A percentile compares a stretch with the other conserved stretches of the same genome.
Conservation (phyloP, 2,888 invertebrate genomes). For the Malthinus flaveolus region DNA sequence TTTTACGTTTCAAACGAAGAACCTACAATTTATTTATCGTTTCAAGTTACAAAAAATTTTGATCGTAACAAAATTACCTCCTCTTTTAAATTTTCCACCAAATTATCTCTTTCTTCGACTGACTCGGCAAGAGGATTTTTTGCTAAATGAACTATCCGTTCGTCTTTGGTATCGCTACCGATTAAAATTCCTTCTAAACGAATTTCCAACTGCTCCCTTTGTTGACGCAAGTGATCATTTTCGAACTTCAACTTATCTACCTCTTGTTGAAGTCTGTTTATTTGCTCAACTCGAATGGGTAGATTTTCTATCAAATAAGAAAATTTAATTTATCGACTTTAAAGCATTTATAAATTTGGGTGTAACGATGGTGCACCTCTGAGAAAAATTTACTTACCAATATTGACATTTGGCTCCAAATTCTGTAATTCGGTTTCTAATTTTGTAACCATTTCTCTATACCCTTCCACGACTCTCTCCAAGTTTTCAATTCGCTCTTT, state of each 20-base stretch:
- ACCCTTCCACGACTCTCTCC: constrained; percentile 73
- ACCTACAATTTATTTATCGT: constrained; percentile 38
- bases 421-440: constrained; percentile 65
- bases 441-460: constrained; percentile 70
- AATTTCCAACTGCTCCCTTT: constrained; percentile 65
- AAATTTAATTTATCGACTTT: neutral
- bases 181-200: constrained; percentile 63
- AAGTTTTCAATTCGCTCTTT: constrained; percentile 70
- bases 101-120: constrained; percentile 65
- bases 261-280: constrained; percentile 61
- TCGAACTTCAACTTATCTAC: constrained; percentile 58
- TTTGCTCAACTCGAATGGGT: constrained; percentile 57
- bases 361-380: neutral
- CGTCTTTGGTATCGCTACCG: constrained; percentile 50
- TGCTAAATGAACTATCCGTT: constrained; percentile 63
- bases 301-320: constrained; percentile 36
- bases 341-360: neutral
- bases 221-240: constrained; percentile 55
- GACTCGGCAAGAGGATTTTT: constrained; percentile 76
- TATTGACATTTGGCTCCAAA: constrained; percentile 43
- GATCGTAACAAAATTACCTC: constrained; percentile 60
- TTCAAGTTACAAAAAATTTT: neutral
- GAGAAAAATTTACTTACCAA: constrained; percentile 23
- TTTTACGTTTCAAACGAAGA: constrained; percentile 58
- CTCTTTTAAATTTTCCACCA: constrained; percentile 70